Conservation (phyloP, 2,113 vertebrate genomes). For the Chionis minor region DNA sequence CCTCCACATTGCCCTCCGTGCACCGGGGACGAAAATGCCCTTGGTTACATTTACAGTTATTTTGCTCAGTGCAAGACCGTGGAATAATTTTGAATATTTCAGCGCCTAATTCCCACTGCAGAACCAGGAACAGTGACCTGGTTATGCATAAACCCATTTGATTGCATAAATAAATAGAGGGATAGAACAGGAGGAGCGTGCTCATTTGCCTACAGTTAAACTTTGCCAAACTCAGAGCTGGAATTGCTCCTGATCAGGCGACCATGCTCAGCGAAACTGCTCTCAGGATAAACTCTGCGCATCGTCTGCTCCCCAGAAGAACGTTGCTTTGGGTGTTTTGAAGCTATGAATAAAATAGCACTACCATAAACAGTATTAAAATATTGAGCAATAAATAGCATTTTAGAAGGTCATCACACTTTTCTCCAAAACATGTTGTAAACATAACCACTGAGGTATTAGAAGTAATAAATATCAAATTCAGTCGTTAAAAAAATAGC, state of each 20-base stretch:
- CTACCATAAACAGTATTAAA: neutral
- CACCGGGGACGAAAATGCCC: neutral
- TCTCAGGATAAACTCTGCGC: neutral
- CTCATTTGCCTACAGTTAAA: neutral
- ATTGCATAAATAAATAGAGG: neutral
- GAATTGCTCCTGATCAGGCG: neutral
- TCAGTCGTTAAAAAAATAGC: neutral
- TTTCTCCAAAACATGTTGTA: neutral
- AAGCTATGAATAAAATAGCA: neutral
- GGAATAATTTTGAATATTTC: neutral
- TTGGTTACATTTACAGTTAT: neutral
- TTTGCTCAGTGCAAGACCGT: neutral
- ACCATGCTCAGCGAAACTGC: neutral
- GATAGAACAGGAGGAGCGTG: neutral
- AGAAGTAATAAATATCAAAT: conserved; percentile 61
- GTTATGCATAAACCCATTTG: neutral
- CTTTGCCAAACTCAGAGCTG: neutral
- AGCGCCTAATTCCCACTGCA: neutral
- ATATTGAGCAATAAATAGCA: conserved; percentile 42
- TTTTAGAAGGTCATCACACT: neutral
- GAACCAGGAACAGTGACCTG: neutral
- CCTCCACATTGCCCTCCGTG: neutral
- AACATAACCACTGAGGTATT: conserved; percentile 59
- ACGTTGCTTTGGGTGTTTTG: neutral
- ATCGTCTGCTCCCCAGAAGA: neutral